Conservation (phyloP, 2,797 vertebrate genomes). For the Clamator glandarius region DNA sequence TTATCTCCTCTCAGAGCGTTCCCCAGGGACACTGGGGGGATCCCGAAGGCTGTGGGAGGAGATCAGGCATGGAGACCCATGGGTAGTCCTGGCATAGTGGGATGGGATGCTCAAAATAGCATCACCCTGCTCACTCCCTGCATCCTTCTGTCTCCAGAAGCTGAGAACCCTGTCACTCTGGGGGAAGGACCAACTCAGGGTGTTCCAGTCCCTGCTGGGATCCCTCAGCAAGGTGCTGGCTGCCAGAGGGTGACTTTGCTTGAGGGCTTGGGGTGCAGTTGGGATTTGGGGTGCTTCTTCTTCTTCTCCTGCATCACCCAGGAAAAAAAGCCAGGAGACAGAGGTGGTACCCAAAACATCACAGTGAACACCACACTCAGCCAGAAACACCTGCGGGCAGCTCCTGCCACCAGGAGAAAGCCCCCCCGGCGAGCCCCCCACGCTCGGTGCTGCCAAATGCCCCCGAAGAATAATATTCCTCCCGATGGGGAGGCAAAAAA, state of each 20-base stretch:
- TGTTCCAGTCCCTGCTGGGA: background rate
- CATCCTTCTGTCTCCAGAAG: background rate
- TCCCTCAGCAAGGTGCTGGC: background rate
- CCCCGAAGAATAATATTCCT: slow-evolving; percentile 22
- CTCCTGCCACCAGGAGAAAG: background rate
- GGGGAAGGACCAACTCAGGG: background rate
- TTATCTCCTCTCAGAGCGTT: no score
- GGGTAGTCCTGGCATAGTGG: background rate
- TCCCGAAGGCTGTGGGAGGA: background rate
- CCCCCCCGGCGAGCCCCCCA: background rate
- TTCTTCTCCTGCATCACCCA: background rate
- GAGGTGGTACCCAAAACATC: slow-evolving; percentile 44
- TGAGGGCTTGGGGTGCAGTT: no score
- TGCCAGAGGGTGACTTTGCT: fast-evolving
- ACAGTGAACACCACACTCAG: slow-evolving; percentile 58
- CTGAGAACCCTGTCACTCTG: fast-evolving
- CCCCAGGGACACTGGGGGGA: background rate
- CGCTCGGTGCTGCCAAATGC: background rate
- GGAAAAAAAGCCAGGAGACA: background rate
- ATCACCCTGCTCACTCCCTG: background rate
- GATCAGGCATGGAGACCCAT: background rate
- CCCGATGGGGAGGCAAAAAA: background rate
- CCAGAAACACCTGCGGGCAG: background rate
- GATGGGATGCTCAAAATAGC: background rate
- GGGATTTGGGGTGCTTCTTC: background rate